Evolutionary conservation across 2,888 invertebrate genomes (phyloP), one percentile per base, ranked within the genome.

Genomic region (Meghimatium bilineatum): DNA sequence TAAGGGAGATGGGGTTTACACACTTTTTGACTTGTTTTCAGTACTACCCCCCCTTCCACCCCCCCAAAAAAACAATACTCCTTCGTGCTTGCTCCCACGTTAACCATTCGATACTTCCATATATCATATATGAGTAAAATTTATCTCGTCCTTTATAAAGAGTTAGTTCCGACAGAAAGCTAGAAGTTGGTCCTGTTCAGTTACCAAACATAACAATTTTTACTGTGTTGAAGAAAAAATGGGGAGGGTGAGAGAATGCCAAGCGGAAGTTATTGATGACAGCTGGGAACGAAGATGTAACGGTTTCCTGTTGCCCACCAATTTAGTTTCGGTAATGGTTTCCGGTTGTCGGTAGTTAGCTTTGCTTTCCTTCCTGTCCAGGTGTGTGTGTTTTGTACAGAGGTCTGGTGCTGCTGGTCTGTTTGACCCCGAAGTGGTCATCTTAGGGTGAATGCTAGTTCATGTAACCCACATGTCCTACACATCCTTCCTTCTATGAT

Each of bases 301-400:
- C 44, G 72, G 44, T 44, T 72, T 44, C 44, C 76, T 56, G 32
- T 56, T 17, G 10, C 20, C 56, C 17, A 76, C 76, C 76, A 60
- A 60, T 60, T 76, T 76, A 56, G 76, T 76, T 56, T 32, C 34
- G 1, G 56, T 60, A 76, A 76, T 76, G 76, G 56, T 76, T 76
- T 76, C 76, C 76, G 72, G 72, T 72, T 72, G 72, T 72, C 49
- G 17, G 49, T 44, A 5, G 17, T n/a, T 8, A 5, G 12, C 38
- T 1, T 29, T 34, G 17, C 44, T 29, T 29, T 44, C n/a, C 72
- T 72, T 72, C 72, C 72, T 72, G 72, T 72, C 72, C 72, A 72
- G 72, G 72, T 72, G 72, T 72, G 26, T 23, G 69, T n/a, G 36
- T 69, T 8, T 67, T 5, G 32, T 67, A 29, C 67, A 38, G 72